Conservation (phyloP, 2,888 invertebrate species). For the Tromatobia lineatoria region DNA sequence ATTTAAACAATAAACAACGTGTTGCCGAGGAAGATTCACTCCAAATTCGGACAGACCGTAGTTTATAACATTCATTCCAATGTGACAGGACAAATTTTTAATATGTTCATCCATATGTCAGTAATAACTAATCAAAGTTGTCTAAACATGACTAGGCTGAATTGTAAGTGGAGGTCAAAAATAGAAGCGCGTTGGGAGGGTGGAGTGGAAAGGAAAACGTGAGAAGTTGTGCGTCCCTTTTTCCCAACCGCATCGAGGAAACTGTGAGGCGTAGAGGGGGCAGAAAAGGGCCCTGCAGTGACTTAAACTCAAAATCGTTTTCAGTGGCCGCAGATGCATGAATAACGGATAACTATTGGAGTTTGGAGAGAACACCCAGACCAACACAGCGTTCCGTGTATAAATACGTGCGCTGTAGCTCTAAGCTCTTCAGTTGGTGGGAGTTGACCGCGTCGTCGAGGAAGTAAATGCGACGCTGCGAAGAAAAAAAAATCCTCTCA, state of each 20-base stretch:
- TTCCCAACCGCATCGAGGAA: not conserved
- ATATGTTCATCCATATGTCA: too few relatives aligned
- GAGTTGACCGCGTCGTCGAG: conserved; percentile 55
- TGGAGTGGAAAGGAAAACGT: not conserved
- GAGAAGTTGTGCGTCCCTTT: not conserved
- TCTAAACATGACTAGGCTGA: not conserved
- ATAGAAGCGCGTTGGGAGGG: not conserved
- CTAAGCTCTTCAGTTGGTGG: conserved; percentile 72
- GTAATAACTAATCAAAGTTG: too few relatives aligned
- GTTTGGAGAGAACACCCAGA: not conserved
- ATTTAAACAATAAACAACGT: too few relatives aligned
- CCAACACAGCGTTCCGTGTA: conserved; percentile 46
- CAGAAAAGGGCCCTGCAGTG: not conserved
- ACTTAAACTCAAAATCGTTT: not conserved
- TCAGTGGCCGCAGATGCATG: not conserved
- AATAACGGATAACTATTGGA: conserved; percentile 23
- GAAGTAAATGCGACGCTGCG: conserved; percentile 10
- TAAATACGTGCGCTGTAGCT: conserved; percentile 73
- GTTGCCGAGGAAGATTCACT: too few relatives aligned
- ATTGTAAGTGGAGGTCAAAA: not conserved
- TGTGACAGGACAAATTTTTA: too few relatives aligned
- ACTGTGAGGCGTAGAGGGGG: not conserved
- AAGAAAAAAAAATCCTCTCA: not conserved
- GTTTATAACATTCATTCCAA: too few relatives aligned
- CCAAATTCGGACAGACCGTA: too few relatives aligned